Evolutionary conservation across 37 sponge, comb jelly and placozoan genomes (phyloP).

Genomic region (Oscarella lobularis): DNA sequence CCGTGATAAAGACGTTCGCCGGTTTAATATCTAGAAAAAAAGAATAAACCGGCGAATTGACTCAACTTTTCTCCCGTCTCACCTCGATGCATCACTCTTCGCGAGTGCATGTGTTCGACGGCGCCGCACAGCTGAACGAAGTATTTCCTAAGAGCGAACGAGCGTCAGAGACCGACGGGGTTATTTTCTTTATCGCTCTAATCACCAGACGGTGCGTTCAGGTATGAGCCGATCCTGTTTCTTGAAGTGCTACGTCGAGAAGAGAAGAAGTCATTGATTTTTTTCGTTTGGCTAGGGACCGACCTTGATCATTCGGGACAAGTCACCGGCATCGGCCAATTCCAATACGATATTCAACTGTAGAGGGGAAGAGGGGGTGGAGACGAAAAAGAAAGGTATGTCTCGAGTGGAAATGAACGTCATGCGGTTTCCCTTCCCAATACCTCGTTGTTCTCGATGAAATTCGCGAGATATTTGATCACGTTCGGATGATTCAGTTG

Average conservation of each 20-base stretch:
- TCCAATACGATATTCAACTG: slow-evolving; percentile 97
- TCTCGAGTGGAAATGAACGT: background rate
- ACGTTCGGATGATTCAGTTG: slow-evolving; percentile 95
- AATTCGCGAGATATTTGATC: slow-evolving; percentile 86
- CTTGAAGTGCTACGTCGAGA: slow-evolving; percentile 83
- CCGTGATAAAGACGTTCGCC: slow-evolving; percentile 98
- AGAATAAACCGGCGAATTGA: background rate
- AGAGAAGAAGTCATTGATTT: background rate
- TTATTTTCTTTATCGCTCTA: background rate
- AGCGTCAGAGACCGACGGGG: background rate
- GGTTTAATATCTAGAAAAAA: slow-evolving; percentile 81
- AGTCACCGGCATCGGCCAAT: slow-evolving; percentile 97
- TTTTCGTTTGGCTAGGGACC: too few relatives aligned
- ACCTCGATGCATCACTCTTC: slow-evolving; percentile 99
- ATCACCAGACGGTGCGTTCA: slow-evolving; percentile 88
- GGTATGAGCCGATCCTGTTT: slow-evolving; percentile 85
- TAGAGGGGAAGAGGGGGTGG: background rate
- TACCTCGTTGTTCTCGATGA: slow-evolving; percentile 98
- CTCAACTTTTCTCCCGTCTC: background rate
- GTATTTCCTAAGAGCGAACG: slow-evolving; percentile 50
- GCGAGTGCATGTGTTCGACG: slow-evolving; percentile 93
- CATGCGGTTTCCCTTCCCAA: background rate
- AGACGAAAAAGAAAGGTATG: too few relatives aligned
- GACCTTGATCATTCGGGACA: slow-evolving; percentile 92
- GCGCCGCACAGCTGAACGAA: slow-evolving; percentile 92